Percentiles rank a stretch among this genome's conserved stretches.
Evolutionary conservation across 2,888 invertebrate genomes (phyloP).

Genomic region (Leptothorax acervorum): DNA sequence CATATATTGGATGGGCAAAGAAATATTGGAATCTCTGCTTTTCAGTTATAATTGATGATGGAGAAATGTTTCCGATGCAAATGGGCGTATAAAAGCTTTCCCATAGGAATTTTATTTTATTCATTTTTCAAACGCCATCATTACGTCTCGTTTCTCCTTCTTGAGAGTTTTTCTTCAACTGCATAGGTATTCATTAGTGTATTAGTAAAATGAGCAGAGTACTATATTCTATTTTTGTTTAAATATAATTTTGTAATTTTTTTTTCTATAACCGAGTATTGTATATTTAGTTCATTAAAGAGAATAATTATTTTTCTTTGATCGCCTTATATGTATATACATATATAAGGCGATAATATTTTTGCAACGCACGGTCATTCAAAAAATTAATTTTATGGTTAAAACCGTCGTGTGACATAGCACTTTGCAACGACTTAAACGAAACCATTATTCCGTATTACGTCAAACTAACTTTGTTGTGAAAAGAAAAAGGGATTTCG

Average conservation of each 20-base stretch:
- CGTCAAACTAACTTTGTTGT: slow-evolving; percentile 59
- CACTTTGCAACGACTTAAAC: slow-evolving; percentile 65
- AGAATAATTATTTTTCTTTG: slow-evolving; percentile 49
- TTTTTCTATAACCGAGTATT: not conserved
- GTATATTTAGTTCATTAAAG: not conserved
- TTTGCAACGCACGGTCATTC: slow-evolving; percentile 63
- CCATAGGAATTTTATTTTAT: slow-evolving; percentile 34
- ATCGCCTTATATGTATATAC: not conserved
- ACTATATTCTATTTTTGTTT: not conserved
- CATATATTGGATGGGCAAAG: slow-evolving; percentile 29
- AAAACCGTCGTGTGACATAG: slow-evolving; percentile 61
- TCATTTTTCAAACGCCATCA: slow-evolving; percentile 39
- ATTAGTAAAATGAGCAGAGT: slow-evolving; percentile 16
- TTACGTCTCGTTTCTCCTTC: slow-evolving; percentile 45
- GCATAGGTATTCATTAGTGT: slow-evolving; percentile 22
- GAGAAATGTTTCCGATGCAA: slow-evolving; percentile 54
- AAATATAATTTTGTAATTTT: not conserved
- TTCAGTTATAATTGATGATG: slow-evolving; percentile 61
- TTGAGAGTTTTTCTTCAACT: slow-evolving; percentile 5
- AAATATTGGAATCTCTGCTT: slow-evolving; percentile 42
- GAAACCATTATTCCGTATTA: slow-evolving; percentile 65
- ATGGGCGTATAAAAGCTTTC: slow-evolving; percentile 54
- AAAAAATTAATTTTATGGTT: slow-evolving; percentile 67
- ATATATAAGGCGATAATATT: slow-evolving; percentile 12
- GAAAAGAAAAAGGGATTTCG: slow-evolving; percentile 70